phyloP scores from a whole-genome alignment of 2,113 vertebrate species.

The Casuarius casuarius region DNA sequence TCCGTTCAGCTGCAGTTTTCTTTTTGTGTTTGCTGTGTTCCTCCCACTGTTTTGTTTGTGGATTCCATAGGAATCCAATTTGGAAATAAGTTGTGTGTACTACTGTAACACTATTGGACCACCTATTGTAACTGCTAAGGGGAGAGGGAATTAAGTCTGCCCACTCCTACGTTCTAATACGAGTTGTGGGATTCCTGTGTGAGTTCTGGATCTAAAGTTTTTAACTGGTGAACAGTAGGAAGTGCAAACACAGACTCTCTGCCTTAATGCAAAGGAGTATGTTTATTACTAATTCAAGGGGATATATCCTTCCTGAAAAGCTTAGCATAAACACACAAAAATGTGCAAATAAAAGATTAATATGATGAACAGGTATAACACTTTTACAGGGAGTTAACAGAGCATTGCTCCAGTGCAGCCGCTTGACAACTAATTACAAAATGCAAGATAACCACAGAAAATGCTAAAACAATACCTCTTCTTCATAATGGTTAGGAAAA shows the following conservation, averaged over 20 bases:
- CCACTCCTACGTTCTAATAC: neutral
- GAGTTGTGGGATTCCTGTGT: neutral
- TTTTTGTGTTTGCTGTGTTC: neutral
- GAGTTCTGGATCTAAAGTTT: neutral
- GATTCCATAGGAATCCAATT: too few relatives aligned
- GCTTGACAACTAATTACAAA: neutral
- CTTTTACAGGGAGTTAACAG: neutral
- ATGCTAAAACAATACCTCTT: neutral
- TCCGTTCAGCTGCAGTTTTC: neutral
- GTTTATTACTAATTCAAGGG: neutral
- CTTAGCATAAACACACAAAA: neutral
- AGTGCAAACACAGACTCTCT: neutral
- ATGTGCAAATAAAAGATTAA: neutral
- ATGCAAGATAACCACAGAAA: neutral
- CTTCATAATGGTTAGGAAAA: conserved; percentile 19
- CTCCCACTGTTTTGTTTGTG: neutral
- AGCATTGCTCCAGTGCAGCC: neutral
- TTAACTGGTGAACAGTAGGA: neutral
- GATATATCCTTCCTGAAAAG: neutral
- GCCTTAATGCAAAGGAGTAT: neutral
- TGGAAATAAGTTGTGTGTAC: too few relatives aligned
- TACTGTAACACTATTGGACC: too few relatives aligned
- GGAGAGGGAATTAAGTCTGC: too few relatives aligned
- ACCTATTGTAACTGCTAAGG: neutral
- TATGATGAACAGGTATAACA: neutral